Evolutionary conservation across 1,140 invertebrate species (phyloP), one percentile per base, ranked within the genome.

Genomic region (Portunus trituberculatus): DNA sequence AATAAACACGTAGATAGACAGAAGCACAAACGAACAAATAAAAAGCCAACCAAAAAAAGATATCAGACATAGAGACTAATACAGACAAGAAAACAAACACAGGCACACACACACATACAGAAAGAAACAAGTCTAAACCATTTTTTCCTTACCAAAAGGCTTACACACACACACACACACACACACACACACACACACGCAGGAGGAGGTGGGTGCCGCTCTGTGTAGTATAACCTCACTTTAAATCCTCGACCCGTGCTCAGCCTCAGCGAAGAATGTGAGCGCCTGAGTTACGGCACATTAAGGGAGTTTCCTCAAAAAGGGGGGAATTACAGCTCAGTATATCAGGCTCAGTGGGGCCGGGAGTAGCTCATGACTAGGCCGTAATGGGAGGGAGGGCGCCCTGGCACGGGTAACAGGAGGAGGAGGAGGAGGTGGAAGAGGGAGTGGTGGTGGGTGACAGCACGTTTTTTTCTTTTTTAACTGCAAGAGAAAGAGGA

Each of bases 301-400:
- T 89, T 89, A 89, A 89, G 87, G 39, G 39, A 46, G 87, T 89
- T 48, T 46, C 46, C n/a, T 76, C 67, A 76, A 76, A 76, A 76
- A 46, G 14, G 46, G 87, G 16, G 39, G 87, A 89, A 46, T 89
- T 89, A 89, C 46, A 48, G 87, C 87, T 89, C 32, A n/a, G 46
- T 89, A 89, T 89, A 28, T 89, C 87, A 89, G 39, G 32, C 39
- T 28, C 25, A 39, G 39, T 8, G 46, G 39, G 87, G 45, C 87
- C 39, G 87, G 39, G 87, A 89, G 39, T 89, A 45, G 39, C 32
- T 89, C 87, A 28, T 89, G 39, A 46, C 32, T 39, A 45, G 87
- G 46, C 87, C 25, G 87, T 39, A 89, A 89, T 45, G 39, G 32
- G 87, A 14, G 39, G 39, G 83, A 20, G 86, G 86, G 31, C 31